These are phyloP conservation scores for Andrena bicolor DNA, from an alignment of 2,888 invertebrate genomes.

Conservation along the genomic window DNA sequence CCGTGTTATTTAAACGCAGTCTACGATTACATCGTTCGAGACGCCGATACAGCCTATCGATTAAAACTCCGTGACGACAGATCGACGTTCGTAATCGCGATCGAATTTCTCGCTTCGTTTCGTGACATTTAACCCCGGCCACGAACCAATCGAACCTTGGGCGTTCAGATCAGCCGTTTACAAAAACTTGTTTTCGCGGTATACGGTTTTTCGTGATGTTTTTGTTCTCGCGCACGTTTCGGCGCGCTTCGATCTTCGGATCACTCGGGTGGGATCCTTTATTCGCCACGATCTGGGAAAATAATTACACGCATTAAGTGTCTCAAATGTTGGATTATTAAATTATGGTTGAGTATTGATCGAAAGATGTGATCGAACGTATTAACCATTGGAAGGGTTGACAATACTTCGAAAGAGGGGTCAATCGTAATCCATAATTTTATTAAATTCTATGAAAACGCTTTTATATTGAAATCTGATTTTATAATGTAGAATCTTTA, in stretches of 20 bases:
- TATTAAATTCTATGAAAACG: no score
- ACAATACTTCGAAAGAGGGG: no score
- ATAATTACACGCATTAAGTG: neutral
- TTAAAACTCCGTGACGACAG: neutral
- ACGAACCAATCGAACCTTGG: slow-evolving; percentile 10
- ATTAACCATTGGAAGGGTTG: no score
- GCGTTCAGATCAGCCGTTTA: slow-evolving; percentile 16
- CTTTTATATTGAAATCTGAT: no score
- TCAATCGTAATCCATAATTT: no score
- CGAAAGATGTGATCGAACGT: no score
- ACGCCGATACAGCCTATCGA: neutral
- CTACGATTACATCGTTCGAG: neutral
- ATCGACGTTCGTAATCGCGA: neutral
- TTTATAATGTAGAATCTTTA: no score
- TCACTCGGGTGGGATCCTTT: neutral
- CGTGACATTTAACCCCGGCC: slow-evolving; percentile 26
- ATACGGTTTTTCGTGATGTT: neutral
- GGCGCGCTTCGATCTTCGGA: neutral
- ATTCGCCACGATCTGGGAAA: neutral
- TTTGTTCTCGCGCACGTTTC: slow-evolving; percentile 10
- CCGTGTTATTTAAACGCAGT: neutral
- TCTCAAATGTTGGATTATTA: neutral
- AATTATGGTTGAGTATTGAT: neutral
- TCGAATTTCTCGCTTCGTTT: neutral
- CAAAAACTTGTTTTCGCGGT: slow-evolving; percentile 21